Percentiles rank a stretch among this genome's conserved stretches.
Conservation (phyloP, 2,888 invertebrate genomes). For the Alviniconcha strummeri region DNA sequence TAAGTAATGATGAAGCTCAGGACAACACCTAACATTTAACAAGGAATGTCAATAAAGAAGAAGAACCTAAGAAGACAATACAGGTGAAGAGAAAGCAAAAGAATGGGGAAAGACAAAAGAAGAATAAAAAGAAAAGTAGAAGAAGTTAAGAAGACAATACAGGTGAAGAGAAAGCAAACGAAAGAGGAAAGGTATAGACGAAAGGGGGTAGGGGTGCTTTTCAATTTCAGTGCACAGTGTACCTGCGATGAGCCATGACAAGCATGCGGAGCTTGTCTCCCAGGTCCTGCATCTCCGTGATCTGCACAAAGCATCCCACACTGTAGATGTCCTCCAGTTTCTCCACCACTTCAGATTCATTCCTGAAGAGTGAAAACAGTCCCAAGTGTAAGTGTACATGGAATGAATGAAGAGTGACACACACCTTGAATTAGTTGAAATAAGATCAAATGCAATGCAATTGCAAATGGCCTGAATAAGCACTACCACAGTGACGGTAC, state of each 20-base stretch:
- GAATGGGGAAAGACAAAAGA: background rate
- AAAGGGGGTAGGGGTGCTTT: background rate
- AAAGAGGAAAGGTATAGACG: background rate
- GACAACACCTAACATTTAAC: no score
- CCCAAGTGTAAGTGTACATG: background rate
- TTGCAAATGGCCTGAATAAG: no score
- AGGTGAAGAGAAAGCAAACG: background rate
- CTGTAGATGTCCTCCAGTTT: slow-evolving; percentile 89
- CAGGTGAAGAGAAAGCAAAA: background rate
- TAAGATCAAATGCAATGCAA: background rate
- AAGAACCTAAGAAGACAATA: background rate
- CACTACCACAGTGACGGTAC: no score
- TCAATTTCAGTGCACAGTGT: background rate
- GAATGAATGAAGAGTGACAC: background rate
- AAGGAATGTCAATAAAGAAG: background rate
- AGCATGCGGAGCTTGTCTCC: slow-evolving; percentile 92
- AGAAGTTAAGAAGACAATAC: background rate
- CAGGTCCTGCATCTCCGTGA: slow-evolving; percentile 96
- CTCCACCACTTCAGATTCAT: slow-evolving; percentile 89
- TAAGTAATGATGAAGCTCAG: no score
- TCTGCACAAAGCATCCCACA: slow-evolving; percentile 97
- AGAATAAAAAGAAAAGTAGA: background rate
- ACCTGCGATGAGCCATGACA: slow-evolving; percentile 93
- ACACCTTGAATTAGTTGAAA: background rate
- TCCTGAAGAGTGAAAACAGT: slow-evolving; percentile 74